phyloP scores from a whole-genome alignment of 2,113 vertebrate genomes.

The Spheniscus mendiculus region DNA sequence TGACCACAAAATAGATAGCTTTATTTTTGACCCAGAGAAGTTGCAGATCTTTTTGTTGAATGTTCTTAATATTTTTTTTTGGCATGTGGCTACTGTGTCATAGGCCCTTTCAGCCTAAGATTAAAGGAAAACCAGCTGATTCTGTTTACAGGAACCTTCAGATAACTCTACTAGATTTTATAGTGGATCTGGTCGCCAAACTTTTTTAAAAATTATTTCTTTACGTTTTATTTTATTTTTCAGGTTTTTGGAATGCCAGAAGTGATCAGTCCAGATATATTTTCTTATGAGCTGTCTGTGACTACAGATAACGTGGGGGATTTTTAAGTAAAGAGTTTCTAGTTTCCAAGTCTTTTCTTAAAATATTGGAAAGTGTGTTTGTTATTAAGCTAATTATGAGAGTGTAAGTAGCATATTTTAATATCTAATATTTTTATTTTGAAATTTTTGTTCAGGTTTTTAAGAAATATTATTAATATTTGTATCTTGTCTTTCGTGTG shows the following conservation, averaged over 20 bases:
- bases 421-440: neutral
- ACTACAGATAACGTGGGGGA: neutral
- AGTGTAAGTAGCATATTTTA: neutral
- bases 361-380: neutral
- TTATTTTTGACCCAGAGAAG: neutral
- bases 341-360: neutral
- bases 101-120: neutral
- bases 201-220: neutral
- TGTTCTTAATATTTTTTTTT: neutral
- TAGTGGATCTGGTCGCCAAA: neutral
- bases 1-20: neutral
- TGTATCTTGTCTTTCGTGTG: neutral
- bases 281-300: neutral
- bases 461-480: neutral
- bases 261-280: slow-evolving; percentile 7
- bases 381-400: neutral
- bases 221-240: neutral
- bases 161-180: neutral
- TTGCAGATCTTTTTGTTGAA: neutral
- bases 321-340: neutral
- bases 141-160: neutral
- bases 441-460: neutral
- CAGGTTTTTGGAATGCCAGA: slow-evolving; percentile 8
- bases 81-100: neutral
- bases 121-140: slow-evolving; percentile 9